Percentiles rank a stretch among this genome's conserved stretches.
These are phyloP conservation scores for Eira barbara DNA, from an alignment of 2,113 vertebrate species.

Conservation along the genomic window DNA sequence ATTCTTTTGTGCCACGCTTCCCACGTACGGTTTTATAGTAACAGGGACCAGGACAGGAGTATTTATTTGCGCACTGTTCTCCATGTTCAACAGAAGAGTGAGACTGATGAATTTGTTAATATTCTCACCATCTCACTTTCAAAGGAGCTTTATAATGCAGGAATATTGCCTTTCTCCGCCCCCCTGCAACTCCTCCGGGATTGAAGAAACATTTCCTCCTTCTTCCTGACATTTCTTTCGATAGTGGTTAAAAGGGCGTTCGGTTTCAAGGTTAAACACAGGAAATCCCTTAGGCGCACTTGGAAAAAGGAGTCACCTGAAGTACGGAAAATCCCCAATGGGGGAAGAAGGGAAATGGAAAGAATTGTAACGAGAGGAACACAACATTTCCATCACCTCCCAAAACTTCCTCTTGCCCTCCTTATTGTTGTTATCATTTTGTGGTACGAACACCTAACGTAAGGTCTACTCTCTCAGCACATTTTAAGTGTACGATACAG, in stretches of 20 bases:
- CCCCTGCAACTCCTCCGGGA: neutral
- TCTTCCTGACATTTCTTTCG: conserved; percentile 15
- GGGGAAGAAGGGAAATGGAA: neutral
- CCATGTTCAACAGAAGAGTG: neutral
- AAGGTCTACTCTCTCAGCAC: neutral
- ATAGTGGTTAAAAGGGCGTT: neutral
- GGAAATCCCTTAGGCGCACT: neutral
- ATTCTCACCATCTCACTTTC: neutral
- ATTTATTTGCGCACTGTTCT: neutral
- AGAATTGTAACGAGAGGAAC: neutral
- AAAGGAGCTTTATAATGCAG: neutral
- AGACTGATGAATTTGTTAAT: neutral
- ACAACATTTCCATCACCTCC: neutral
- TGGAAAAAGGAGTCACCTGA: neutral
- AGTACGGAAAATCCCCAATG: neutral
- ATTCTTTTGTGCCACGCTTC: neutral
- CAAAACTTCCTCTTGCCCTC: neutral
- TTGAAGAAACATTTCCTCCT: neutral
- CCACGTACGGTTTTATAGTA: neutral
- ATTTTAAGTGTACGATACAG: neutral
- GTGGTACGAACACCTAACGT: neutral
- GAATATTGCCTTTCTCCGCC: neutral
- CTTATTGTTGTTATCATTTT: neutral
- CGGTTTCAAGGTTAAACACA: neutral
- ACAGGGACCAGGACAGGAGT: neutral